Base-by-base conservation (phyloP, 2,797 vertebrate species). In the Hydrocynus forskahlii region DNA sequence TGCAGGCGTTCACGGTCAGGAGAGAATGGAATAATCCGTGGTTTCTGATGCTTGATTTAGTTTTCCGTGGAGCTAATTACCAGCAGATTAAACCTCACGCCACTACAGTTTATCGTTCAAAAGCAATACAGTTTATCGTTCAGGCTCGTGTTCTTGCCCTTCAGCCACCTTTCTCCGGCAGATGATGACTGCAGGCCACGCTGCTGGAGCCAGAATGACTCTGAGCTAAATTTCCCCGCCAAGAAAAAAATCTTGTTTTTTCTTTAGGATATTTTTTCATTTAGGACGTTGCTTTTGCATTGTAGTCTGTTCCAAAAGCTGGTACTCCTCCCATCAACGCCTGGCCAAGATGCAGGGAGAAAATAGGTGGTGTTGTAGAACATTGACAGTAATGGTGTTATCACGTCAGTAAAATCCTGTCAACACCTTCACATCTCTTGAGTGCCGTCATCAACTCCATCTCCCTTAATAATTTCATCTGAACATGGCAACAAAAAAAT, bases 31-130 rank as follows among this genome's bases (percentile, higher is more conserved):
- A 93, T 93, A 93, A 92, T 92, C 92, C 93, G 89, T 91, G 89
- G 89, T 89, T 95, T 94, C 91, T 93, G 91, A 93, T 93, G 93
- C 93, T 93, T 95, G 93, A 94, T 94, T 95, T 94, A 91, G 90
- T 93, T 94, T 95, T 93, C 92, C 89, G 91, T 89, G 91, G 92
- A 91, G 85, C 83, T 94, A 94, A 95, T 95, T 93, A 95, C 88
- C 91, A 93, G 85, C 92, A 94, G 93, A 92, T 94, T 93, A 93
- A 92, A 88, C 89, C 91, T 88, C 87, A 91, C 93, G 93, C 88
- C 92, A 92, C 85, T 87, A 86, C 89, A 83, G 86, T 90, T 94
- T 93, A 94, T 86, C 86, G 78, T 81, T 78, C 85, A 89, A 91
- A 92, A 86, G 70, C 84, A n/a, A n/a, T 87, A 86, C 89, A 83